Percentiles rank a stretch among this genome's conserved stretches.
phyloP scores from a whole-genome alignment of 2,888 invertebrate species.

The Macrophya annulata region DNA sequence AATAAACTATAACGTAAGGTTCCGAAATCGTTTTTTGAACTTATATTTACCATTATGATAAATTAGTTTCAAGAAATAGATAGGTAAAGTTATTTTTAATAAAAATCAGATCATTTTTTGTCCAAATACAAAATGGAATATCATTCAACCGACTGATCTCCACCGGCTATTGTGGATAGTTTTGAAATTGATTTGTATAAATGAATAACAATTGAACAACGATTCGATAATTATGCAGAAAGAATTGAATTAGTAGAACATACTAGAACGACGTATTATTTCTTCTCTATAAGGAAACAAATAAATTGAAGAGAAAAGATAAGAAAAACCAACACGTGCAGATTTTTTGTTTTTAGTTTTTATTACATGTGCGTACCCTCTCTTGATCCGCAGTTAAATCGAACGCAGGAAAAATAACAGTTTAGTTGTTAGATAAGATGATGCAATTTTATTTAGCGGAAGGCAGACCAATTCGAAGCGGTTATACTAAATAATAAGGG shows the following conservation, averaged over 20 bases:
- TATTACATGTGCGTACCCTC: not conserved
- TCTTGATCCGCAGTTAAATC: not conserved
- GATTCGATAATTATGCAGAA: not conserved
- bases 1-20: not conserved
- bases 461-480: slow-evolving; percentile 46
- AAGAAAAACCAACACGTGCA: not conserved
- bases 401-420: not conserved
- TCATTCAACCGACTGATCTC: not conserved
- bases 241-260: not conserved
- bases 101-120: not conserved
- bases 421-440: slow-evolving; percentile 32
- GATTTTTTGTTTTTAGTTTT: not conserved
- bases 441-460: slow-evolving; percentile 42
- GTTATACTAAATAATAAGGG: slow-evolving; percentile 14
- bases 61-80: not conserved
- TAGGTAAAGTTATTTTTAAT: not conserved
- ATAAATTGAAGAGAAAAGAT: not conserved
- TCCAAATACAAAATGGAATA: not conserved
- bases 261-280: not conserved
- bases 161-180: not conserved
- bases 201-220: not conserved
- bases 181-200: not conserved
- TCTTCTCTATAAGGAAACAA: not conserved
- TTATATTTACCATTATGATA: not conserved
- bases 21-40: not conserved